Evolutionary conservation across 1,140 invertebrate species (phyloP).

Genomic region (Venturia canescens): DNA sequence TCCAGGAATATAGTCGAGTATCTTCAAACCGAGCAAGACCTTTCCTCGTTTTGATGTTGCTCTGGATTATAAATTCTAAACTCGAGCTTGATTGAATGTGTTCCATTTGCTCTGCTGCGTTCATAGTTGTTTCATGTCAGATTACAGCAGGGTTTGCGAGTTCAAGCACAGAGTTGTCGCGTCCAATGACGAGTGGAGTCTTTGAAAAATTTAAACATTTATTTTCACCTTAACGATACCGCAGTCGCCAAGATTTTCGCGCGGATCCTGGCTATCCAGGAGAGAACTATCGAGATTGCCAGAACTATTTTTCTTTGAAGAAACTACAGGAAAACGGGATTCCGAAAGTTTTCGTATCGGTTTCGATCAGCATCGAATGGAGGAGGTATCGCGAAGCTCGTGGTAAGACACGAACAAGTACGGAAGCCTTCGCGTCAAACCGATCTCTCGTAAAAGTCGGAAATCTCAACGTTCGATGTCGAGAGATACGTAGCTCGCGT

Average conservation of each 20-base stretch:
- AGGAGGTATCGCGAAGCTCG: not conserved
- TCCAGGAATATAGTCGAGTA: not conserved
- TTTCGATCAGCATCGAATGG: not conserved
- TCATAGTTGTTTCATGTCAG: not conserved
- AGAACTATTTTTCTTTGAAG: not conserved
- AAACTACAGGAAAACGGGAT: not conserved
- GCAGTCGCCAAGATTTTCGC: not conserved
- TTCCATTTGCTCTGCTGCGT: not conserved
- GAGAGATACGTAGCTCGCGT: not conserved
- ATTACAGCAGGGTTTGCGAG: not conserved
- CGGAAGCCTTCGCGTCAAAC: not conserved
- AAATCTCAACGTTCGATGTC: conserved; percentile 11
- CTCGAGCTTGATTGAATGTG: not conserved
- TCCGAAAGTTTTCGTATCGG: conserved; percentile 1
- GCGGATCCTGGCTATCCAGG: not conserved
- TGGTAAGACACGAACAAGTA: not conserved
- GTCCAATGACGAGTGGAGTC: too few relatives aligned
- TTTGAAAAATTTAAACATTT: not conserved
- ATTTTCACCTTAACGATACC: not conserved
- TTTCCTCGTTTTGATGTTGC: not conserved
- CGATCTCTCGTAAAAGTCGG: conserved; percentile 15
- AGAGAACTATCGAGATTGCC: not conserved
- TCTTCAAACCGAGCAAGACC: conserved; percentile 3
- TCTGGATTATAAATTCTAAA: not conserved
- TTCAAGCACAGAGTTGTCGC: not conserved